These are phyloP conservation scores for Pseudonaja textilis DNA, from an alignment of 2,113 vertebrate genomes.

Conservation along the genomic window DNA sequence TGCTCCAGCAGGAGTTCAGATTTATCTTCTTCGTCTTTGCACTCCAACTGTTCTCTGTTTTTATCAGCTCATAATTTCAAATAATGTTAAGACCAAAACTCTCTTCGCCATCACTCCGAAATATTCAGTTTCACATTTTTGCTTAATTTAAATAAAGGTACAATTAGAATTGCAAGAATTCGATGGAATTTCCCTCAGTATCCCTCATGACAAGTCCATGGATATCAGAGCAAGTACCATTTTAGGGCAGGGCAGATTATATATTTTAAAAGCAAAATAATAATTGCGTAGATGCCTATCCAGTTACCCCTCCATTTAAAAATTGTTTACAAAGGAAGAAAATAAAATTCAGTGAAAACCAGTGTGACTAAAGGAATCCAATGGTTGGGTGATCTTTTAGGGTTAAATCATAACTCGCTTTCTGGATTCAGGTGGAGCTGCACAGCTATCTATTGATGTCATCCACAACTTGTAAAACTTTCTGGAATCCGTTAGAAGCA, in stretches of 20 bases:
- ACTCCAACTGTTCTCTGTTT: background rate
- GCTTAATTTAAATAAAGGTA: background rate
- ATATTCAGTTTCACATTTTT: background rate
- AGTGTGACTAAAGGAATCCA: background rate
- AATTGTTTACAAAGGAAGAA: background rate
- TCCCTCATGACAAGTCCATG: background rate
- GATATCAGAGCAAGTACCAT: background rate
- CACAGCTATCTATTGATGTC: background rate
- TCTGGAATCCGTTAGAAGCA: background rate
- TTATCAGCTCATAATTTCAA: background rate
- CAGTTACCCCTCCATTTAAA: background rate
- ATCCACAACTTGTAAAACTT: background rate
- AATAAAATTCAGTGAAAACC: background rate
- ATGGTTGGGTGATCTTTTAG: background rate
- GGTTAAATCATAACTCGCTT: background rate
- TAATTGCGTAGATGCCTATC: background rate
- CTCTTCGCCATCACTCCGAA: background rate
- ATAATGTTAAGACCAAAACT: background rate
- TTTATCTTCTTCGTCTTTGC: background rate
- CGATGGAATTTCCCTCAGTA: background rate
- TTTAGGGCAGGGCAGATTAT: background rate
- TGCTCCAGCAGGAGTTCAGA: background rate
- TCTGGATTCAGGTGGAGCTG: background rate
- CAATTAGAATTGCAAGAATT: background rate
- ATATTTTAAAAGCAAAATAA: background rate